Evolutionary conservation across 2,888 invertebrate genomes (phyloP), one percentile per base, ranked within the genome.

Genomic region (Aplocera efformata): DNA sequence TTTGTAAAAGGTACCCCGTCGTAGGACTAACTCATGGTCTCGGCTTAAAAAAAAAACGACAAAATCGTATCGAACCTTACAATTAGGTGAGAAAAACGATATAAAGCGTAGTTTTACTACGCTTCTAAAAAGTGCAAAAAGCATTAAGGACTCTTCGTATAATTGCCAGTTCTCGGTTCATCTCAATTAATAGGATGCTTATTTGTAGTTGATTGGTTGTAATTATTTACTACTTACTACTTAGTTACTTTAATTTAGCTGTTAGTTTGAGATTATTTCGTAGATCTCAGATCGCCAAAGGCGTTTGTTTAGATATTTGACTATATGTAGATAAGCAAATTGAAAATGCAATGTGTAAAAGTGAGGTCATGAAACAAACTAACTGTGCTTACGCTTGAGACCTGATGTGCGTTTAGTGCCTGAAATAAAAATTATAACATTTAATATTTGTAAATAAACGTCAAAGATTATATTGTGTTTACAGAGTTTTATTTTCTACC

Each of bases 401-500:
- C 60, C 50, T 57, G 58, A 72, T 67, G 63, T 68, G 66, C 69
- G 67, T 74, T 70, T 75, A 72, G 81, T 82, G 85, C 81, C 83
- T 83, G 79, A 74, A 76, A 67, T 73, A 71, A 80, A 67, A 61
- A 76, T 73, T 66, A 64, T 45, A 53, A 48, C 42, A 40, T 36
- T 80, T 80, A 85, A 83, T 85, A 85, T 88, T 86, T 86, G 85
- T 86, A 86, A 85, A 86, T 84, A 85, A 85, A 74, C 68, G 65
- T 74, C 60, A 67, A 73, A 69, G 72, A n/a, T n/a, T n/a, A 54
- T 68, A 64, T 67, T 66, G 63, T 61, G 56, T 42, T 48, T 49
- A 32, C 26, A 49, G 50, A 36, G 41, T 65, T 63, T 73, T 58
- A 22, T 42, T 49, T 32, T 1, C 10, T 11, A 30, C 11, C n/a